Conservation (phyloP, 1,140 invertebrate genomes). For the Harpegnathos saltator region DNA sequence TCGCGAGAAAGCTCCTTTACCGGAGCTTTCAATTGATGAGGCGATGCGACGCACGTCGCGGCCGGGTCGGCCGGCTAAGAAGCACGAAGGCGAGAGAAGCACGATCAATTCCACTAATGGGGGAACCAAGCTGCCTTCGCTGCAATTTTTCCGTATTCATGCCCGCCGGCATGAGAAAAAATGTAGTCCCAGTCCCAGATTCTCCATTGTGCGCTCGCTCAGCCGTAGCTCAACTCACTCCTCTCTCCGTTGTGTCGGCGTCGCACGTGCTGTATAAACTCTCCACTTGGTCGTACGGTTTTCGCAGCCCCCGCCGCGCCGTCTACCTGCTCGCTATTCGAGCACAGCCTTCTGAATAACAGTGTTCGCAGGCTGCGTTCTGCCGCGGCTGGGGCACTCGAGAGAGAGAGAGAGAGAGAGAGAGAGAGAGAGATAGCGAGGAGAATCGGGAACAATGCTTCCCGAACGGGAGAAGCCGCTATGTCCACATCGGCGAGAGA, state of each 20-base stretch:
- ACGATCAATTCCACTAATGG: conserved; percentile 3
- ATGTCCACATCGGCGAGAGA: neutral
- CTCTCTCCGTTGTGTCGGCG: neutral
- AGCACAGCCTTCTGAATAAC: neutral
- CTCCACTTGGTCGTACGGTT: neutral
- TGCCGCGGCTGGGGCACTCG: neutral
- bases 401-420: no score
- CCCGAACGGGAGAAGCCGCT: neutral
- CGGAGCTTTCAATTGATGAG: conserved; percentile 8
- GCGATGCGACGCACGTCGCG: no score
- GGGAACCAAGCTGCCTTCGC: neutral
- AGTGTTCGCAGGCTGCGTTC: neutral
- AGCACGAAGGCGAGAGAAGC: neutral
- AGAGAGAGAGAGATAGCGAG: no score
- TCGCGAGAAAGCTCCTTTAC: neutral
- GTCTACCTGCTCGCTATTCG: neutral
- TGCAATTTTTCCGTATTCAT: neutral
- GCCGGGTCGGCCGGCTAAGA: neutral
- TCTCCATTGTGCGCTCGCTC: neutral
- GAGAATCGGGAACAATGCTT: conserved; percentile 3
- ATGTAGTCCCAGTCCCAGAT: neutral
- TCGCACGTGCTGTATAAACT: neutral
- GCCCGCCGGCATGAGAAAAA: neutral
- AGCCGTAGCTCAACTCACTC: neutral
- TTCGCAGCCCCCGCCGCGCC: neutral